Evolutionary conservation across 2,888 invertebrate species (phyloP), one percentile per base, ranked within the genome.

Genomic region (Diarsia brunnea): DNA sequence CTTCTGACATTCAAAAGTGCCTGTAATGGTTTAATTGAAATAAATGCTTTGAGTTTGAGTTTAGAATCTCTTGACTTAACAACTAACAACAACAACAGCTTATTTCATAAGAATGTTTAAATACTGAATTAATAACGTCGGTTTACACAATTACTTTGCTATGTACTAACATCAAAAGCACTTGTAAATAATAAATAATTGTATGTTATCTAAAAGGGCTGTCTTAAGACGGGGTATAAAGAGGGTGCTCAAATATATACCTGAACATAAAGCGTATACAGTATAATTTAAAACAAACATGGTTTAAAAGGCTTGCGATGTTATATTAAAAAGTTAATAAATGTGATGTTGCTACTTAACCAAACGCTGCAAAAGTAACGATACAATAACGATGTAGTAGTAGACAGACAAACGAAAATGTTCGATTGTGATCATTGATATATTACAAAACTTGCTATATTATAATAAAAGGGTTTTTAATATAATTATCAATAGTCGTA

Each of bases 91-190:
- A 38, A 38, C 38, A 38, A 38, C 38, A 5, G 16, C 21, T 58
- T 38, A 49, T 4, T 27, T 27, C 38, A 12, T 55, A 38, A 45
- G 27, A 55, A n/a, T 5, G 3, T 24, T 63, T 27, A 8, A 49
- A 58, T 75, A 45, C 12, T 16, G n/a, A 7, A 60, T 60, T 24
- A 31, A 16, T 16, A 61, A 60, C 31, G 66, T 45, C 43, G 24
- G 51, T 66, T 60, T 24, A 24, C 77, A 24, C 8, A 60, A 60
- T 66, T 24, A 75, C 19, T 75, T 58, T 65, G 27, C 31, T 51
- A 60, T 21, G 21, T 58, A 38, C 31, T 45, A 47, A 51, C 51
- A 51, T 66, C 16, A 61, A 51, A 67, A 61, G 51, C 51, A 24
- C 16, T 45, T 51, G 16, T 47, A 49, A 53, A 77, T 67, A 67